Percentiles rank a stretch among this genome's conserved stretches.
phyloP scores from a whole-genome alignment of 2,797 vertebrate species.

The Clarias platycephalus region DNA sequence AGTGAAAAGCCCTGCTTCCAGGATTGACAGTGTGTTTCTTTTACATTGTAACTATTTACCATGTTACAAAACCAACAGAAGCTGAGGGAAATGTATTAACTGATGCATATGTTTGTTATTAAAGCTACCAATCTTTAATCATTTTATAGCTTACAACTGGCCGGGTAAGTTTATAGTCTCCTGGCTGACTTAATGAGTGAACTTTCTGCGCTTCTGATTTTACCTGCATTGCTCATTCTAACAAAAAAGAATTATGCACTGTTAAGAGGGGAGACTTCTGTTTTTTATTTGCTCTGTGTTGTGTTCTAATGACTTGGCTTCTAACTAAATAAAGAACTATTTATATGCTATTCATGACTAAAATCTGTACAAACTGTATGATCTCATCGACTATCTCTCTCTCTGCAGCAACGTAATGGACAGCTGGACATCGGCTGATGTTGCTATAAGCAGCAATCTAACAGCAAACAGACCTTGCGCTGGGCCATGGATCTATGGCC shows the following conservation, averaged over 20 bases:
- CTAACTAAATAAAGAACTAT: neutral
- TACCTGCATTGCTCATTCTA: neutral
- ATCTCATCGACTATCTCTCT: neutral
- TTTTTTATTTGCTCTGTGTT: neutral
- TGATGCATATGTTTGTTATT: conserved; percentile 66
- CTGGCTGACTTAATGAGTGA: conserved; percentile 35
- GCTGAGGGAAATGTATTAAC: conserved; percentile 52
- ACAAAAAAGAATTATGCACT: neutral
- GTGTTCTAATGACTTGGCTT: neutral
- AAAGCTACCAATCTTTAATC: conserved; percentile 66
- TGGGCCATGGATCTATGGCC: neutral
- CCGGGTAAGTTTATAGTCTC: conserved; percentile 39
- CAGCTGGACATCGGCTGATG: neutral
- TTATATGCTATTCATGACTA: neutral
- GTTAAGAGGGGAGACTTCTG: neutral
- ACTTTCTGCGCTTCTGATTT: conserved; percentile 1
- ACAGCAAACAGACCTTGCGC: neutral
- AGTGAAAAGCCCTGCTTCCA: conserved; percentile 37
- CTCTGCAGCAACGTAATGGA: neutral
- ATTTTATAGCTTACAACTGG: conserved; percentile 59
- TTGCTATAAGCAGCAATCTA: conserved; percentile 11
- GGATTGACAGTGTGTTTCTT: conserved; percentile 48
- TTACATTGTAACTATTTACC: conserved; percentile 54
- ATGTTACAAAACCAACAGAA: conserved; percentile 58
- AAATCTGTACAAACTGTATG: neutral